phyloP scores from a whole-genome alignment of 2,888 invertebrate species.

The Sesia apiformis region DNA sequence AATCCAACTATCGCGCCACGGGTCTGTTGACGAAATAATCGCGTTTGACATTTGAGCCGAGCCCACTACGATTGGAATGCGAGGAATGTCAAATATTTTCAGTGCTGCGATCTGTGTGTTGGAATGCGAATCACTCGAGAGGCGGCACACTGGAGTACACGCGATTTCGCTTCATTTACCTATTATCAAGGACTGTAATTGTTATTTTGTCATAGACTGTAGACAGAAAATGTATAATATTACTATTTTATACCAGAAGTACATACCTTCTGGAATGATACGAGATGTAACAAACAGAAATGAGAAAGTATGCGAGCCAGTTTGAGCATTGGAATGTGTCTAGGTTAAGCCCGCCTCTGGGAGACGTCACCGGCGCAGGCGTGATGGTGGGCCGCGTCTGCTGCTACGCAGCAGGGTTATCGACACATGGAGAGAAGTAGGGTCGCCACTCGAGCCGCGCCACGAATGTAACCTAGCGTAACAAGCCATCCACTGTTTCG shows the following conservation, averaged over 20 bases:
- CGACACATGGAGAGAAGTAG: slow-evolving; percentile 53
- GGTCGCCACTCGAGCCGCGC: slow-evolving; percentile 28
- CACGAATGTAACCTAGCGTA: slow-evolving; percentile 33
- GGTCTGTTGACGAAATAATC: slow-evolving; percentile 75
- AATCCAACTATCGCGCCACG: slow-evolving; percentile 72
- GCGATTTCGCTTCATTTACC: neutral
- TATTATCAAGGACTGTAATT: neutral
- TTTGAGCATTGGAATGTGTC: slow-evolving; percentile 48
- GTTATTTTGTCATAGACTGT: neutral
- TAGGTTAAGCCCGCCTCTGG: slow-evolving; percentile 45
- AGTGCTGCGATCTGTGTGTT: slow-evolving; percentile 76
- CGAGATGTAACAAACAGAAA: neutral
- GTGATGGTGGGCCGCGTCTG: slow-evolving; percentile 51
- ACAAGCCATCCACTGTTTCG: slow-evolving; percentile 41
- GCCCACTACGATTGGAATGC: slow-evolving; percentile 79
- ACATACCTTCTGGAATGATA: neutral
- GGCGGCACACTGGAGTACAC: slow-evolving; percentile 54
- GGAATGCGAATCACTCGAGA: slow-evolving; percentile 52
- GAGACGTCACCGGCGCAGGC: slow-evolving; percentile 62
- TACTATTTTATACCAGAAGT: neutral
- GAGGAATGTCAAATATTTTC: slow-evolving; percentile 80
- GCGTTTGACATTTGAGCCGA: slow-evolving; percentile 83
- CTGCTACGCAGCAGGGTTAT: slow-evolving; percentile 55
- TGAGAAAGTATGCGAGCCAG: neutral
- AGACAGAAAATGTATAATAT: neutral